A percentile compares a stretch with the other conserved stretches of the same genome.
phyloP scores from a whole-genome alignment of 2,113 vertebrate genomes.

The Crotalus viridis region DNA sequence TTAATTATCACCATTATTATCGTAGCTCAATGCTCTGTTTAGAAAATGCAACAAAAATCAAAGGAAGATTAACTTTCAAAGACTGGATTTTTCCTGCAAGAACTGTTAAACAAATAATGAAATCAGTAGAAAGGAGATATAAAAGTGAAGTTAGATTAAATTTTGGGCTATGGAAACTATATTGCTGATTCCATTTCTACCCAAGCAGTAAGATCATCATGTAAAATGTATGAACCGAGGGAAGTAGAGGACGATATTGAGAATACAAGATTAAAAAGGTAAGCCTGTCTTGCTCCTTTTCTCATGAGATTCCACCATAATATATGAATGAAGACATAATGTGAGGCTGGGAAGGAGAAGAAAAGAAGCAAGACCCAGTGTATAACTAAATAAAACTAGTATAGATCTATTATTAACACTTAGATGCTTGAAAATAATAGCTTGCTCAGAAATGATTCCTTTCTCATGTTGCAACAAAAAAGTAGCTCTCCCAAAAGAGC shows the following conservation, averaged over 20 bases:
- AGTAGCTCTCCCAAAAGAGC: background rate
- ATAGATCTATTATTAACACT: slow-evolving; percentile 1
- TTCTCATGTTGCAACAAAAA: background rate
- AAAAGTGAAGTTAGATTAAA: slow-evolving; percentile 11
- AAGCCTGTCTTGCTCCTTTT: background rate
- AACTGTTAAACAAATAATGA: background rate
- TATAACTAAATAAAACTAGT: background rate
- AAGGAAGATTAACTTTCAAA: background rate
- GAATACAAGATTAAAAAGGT: slow-evolving; percentile 11
- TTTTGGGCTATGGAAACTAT: background rate
- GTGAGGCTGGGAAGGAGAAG: background rate
- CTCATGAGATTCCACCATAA: background rate
- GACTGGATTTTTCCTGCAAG: background rate
- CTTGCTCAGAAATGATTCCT: background rate
- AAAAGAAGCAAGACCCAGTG: background rate
- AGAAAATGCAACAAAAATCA: background rate
- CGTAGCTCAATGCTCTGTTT: background rate
- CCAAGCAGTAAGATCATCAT: slow-evolving; percentile 6
- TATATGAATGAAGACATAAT: slow-evolving; percentile 4
- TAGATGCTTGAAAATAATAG: background rate
- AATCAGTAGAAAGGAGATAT: background rate
- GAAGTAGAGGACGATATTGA: slow-evolving; percentile 2
- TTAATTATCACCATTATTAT: background rate
- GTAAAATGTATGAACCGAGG: slow-evolving; percentile 25
- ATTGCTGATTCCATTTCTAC: background rate